phyloP scores from a whole-genome alignment of 2,113 vertebrate genomes.

The Echinops telfairi region DNA sequence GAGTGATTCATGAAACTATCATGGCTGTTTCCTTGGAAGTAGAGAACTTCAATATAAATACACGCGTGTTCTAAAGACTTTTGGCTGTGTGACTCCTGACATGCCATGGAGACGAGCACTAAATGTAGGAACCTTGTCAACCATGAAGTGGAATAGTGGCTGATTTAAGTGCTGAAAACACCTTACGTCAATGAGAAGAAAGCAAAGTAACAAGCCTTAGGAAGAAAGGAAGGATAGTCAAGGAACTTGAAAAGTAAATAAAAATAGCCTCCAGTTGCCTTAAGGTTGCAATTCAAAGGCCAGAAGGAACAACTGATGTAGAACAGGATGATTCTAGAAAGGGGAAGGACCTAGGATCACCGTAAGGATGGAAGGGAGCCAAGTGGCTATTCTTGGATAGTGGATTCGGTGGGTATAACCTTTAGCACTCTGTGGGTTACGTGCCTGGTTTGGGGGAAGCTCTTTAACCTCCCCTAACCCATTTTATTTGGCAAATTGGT shows the following conservation, averaged over 20 bases:
- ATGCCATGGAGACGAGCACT: neutral
- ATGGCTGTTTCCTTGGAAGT: slow-evolving; percentile 13
- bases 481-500: slow-evolving; percentile 24
- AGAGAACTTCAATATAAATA: neutral
- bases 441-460: neutral
- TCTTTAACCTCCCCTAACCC: slow-evolving; percentile 1
- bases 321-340: neutral
- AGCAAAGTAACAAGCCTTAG: neutral
- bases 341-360: neutral
- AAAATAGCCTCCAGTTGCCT: neutral
- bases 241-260: slow-evolving; percentile 12
- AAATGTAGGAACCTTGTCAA: neutral
- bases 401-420: neutral
- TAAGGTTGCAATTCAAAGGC: neutral
- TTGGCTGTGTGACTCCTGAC: neutral
- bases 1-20: no score
- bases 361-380: neutral
- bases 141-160: neutral
- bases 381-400: neutral
- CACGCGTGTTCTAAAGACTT: neutral
- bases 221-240: neutral
- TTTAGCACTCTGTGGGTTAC: neutral
- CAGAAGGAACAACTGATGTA: neutral
- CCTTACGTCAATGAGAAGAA: neutral
- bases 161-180: neutral